Conservation (phyloP, 35 echinoderm and acorn worm species). For the Amphiura filiformis region DNA sequence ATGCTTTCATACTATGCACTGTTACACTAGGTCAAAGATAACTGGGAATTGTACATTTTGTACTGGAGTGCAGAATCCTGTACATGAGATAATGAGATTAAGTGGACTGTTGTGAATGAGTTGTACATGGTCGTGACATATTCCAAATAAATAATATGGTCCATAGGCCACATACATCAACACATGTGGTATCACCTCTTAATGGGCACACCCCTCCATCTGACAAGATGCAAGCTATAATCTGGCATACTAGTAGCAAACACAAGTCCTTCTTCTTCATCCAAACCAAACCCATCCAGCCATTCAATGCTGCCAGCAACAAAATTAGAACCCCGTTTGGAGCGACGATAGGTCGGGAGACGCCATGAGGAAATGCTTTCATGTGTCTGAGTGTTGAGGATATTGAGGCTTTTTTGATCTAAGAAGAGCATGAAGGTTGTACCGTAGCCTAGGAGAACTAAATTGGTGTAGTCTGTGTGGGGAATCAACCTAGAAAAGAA, state of each 20-base stretch:
- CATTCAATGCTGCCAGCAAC: conserved; percentile 75
- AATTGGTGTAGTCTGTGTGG: conserved; percentile 57
- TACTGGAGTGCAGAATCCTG: too few species aligned
- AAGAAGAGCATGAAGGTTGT: conserved; percentile 67
- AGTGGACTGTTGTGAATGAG: too few species aligned
- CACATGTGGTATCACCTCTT: background rate
- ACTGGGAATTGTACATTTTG: too few species aligned
- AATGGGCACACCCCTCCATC: conserved; percentile 30
- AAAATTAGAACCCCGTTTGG: conserved; percentile 78
- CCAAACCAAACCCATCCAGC: conserved; percentile 62
- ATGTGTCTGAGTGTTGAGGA: conserved; percentile 77
- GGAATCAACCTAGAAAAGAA: conserved; percentile 55
- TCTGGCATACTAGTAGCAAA: conserved; percentile 86
- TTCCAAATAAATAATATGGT: too few species aligned
- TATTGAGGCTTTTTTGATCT: conserved; percentile 63
- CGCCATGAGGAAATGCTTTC: conserved; percentile 74
- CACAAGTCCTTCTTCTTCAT: conserved; percentile 64
- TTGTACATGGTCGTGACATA: too few species aligned
- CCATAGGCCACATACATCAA: too few species aligned
- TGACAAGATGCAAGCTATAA: conserved; percentile 79
- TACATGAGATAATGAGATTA: too few species aligned
- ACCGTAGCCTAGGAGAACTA: conserved; percentile 56
- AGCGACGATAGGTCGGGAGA: conserved; percentile 62
- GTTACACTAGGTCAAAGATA: too few species aligned
- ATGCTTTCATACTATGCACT: too few species aligned